A percentile compares a stretch with the other conserved stretches of the same genome.
phyloP scores from a whole-genome alignment of 2,888 invertebrate species.

The Mamestra brassicae region DNA sequence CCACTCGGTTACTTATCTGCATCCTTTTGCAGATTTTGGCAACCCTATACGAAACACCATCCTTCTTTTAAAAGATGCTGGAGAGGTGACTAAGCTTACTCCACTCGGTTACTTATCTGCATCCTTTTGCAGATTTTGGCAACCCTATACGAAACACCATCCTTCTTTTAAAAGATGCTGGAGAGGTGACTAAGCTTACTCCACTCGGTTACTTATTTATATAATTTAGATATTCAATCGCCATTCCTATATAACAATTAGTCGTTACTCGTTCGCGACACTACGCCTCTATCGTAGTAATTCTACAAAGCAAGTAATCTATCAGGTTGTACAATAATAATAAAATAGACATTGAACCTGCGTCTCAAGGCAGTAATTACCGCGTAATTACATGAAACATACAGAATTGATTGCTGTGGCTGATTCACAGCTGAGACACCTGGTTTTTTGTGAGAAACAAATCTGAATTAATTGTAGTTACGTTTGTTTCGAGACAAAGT shows the following conservation, averaged over 20 bases:
- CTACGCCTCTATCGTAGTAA: slow-evolving; percentile 17
- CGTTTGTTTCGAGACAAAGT: not conserved
- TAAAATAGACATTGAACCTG: slow-evolving; percentile 50
- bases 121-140: no score
- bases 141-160: no score
- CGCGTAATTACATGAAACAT: slow-evolving; percentile 48
- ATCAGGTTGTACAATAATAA: slow-evolving; percentile 36
- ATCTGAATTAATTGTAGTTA: slow-evolving; percentile 3
- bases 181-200: no score
- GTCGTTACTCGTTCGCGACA: not conserved
- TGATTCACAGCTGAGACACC: slow-evolving; percentile 34
- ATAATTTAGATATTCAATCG: slow-evolving; percentile 21
- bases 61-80: not conserved
- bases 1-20: not conserved
- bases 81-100: no score
- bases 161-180: not conserved
- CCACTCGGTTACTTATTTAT: not conserved
- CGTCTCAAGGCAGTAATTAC: slow-evolving; percentile 46
- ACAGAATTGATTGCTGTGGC: slow-evolving; percentile 41
- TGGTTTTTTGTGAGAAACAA: slow-evolving; percentile 28
- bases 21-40: not conserved
- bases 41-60: no score
- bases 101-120: not conserved
- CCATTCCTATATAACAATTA: slow-evolving; percentile 26
- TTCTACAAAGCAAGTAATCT: slow-evolving; percentile 21